Evolutionary conservation across 37 sponge, comb jelly and placozoan genomes (phyloP), one percentile per base, ranked within the genome.

Genomic region (Diacarnus erythraeanus): DNA sequence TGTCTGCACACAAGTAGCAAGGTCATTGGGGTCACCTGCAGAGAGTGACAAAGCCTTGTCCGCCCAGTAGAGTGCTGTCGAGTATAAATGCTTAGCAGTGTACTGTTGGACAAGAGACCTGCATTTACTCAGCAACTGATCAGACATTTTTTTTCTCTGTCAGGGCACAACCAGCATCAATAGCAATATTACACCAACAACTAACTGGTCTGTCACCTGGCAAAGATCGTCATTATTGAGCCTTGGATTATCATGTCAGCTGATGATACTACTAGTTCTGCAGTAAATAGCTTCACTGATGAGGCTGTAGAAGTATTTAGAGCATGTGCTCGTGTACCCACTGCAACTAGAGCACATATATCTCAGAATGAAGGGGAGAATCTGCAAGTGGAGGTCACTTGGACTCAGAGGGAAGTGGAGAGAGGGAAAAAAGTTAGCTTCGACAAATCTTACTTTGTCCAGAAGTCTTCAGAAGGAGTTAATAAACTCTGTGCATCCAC

Each of bases 41-140:
- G 90, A 89, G 15, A 93, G 75, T 0, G 80, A 65, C 57, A 85
- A 61, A 29, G 90, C 94, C 51, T 93, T 93, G 31, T 93, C 94
- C 1, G 94, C 90, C 94, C 94, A 93, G 82, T 87, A 93, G 0
- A 43, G 42, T 27, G 94, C 94, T n/a, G 74, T 64, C 25, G 57
- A 22, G 37, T 78, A 47, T 51, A 88, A 70, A 33, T 86, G 84
- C 42, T 85, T 83, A 17, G 25, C 5, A 17, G 73, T 43, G 60
- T 93, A 86, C 39, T 83, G 69, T 27, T 76, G 39, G 42, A 72
- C 87, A 1, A 91, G 76, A 4, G 51, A 42, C 21, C 92, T 74
- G 8, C 72, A 57, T 38, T 30, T 74, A 9, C 51, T 47, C 51
- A 47, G 51, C 12, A 47, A 47, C 51, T 47, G 51, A 6, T n/a